These are phyloP conservation scores for Thalassarche chlororhynchos DNA, from an alignment of 2,113 vertebrate species.

Conservation along the genomic window DNA sequence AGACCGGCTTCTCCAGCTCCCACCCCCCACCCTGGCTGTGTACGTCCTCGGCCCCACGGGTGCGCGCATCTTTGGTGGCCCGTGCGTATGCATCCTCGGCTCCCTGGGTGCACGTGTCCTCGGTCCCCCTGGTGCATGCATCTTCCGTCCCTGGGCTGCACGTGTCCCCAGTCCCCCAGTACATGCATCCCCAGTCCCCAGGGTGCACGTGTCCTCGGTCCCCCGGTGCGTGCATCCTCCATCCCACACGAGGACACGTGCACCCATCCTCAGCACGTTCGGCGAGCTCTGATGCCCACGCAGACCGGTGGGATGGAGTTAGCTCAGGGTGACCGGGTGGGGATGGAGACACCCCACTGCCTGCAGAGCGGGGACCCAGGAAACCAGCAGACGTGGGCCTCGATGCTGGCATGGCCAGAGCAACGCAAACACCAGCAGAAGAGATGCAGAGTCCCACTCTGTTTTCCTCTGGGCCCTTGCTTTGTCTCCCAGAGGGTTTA, in stretches of 20 bases:
- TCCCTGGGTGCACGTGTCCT: not conserved
- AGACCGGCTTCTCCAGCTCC: too few relatives aligned
- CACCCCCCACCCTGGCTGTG: not conserved
- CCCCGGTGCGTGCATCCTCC: not conserved
- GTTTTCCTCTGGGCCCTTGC: not conserved
- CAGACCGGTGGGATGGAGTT: not conserved
- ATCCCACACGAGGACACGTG: not conserved
- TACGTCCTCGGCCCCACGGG: not conserved
- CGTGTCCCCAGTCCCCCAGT: not conserved
- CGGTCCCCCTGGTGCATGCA: too few relatives aligned
- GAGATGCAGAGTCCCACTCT: not conserved
- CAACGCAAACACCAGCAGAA: not conserved
- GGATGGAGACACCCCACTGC: not conserved
- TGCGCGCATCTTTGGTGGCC: not conserved
- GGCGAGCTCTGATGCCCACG: rapidly evolving
- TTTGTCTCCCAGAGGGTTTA: rapidly evolving
- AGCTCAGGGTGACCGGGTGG: not conserved
- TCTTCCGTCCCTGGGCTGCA: not conserved
- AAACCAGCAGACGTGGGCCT: not conserved
- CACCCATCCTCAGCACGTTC: rapidly evolving
- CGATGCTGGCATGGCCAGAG: not conserved
- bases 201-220: not conserved
- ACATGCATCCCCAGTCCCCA: not conserved
- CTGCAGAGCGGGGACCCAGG: not conserved
- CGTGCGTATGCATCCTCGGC: too few relatives aligned